Evolutionary conservation across 2,113 vertebrate species (phyloP).

Genomic region (Philantomba maxwellii): DNA sequence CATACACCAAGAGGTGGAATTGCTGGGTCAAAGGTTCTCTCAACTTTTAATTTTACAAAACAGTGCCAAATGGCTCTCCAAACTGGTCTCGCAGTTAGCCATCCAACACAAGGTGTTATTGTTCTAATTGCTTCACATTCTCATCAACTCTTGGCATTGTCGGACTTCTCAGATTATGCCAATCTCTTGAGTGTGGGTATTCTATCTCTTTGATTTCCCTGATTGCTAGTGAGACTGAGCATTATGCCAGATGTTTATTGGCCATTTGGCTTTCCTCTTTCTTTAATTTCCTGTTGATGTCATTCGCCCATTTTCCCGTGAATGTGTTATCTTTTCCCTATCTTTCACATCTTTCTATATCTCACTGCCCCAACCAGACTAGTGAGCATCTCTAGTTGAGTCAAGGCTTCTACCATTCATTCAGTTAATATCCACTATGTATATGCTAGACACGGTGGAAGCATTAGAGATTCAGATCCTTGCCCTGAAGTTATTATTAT

Average conservation of each 20-base stretch:
- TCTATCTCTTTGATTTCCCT: background rate
- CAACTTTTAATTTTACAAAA: background rate
- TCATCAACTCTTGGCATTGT: background rate
- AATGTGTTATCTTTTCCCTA: background rate
- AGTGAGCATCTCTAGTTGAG: background rate
- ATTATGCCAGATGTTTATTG: background rate
- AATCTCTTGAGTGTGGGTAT: background rate
- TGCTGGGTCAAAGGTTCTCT: background rate
- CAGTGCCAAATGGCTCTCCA: background rate
- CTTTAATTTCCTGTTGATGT: background rate
- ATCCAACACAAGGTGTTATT: background rate
- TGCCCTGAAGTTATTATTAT: background rate
- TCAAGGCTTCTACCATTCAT: background rate
- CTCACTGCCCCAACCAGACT: background rate
- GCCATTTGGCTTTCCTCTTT: background rate
- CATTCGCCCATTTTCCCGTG: background rate
- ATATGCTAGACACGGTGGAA: background rate
- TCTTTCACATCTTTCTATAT: background rate
- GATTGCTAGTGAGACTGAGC: background rate
- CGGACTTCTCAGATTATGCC: background rate
- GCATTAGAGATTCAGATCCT: background rate
- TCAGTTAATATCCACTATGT: background rate
- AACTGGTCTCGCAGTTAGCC: background rate
- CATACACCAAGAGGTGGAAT: background rate
- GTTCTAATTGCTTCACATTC: background rate